Evolutionary conservation across 2,113 vertebrate genomes (phyloP), one percentile per base, ranked within the genome.

Genomic region (Tricholaema leucomelas): DNA sequence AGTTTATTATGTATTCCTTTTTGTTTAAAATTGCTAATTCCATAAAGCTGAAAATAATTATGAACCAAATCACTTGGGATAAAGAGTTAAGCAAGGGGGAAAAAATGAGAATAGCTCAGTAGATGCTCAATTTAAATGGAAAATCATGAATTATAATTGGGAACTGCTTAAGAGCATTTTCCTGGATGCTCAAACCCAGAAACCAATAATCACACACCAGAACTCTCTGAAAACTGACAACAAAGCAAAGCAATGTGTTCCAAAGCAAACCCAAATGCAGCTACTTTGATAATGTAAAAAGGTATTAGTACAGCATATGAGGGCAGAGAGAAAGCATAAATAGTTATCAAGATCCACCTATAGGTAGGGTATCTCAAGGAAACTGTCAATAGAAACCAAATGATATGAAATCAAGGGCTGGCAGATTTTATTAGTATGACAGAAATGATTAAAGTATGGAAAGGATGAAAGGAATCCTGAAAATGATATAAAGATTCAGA

Each of bases 121-220:
- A 89, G 64, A 85, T 60, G 31, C 33, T 93, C 64, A 46, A 42
- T 90, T 91, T 81, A 93, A 87, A 93, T 56, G 38, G 75, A 71
- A 95, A 94, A 89, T 56, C 21, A 35, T 87, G 46, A 89, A 80
- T 87, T 91, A 63, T 82, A 85, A 74, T 52, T 91, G 46, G 44
- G 33, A 89, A 46, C 23, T 28, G 44, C 85, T 89, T 91, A 87
- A 82, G 50, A 93, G 25, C 46, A n/a, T 85, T 89, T 89, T 91
- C 17, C 12, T 85, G 42, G 23, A 25, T 61, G 52, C 64, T 82
- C 40, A 71, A 71, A 93, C 54, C 27, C 36, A 81, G 50, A 61
- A 76, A 81, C 20, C 27, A 72, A 33, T 65, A 90, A 92, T 38
- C 2, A 19, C 44, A 79, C 73, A 92, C 54, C 52, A 59, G 48